phyloP scores from a whole-genome alignment of 2,113 vertebrate genomes.

The Donacobius atricapilla region DNA sequence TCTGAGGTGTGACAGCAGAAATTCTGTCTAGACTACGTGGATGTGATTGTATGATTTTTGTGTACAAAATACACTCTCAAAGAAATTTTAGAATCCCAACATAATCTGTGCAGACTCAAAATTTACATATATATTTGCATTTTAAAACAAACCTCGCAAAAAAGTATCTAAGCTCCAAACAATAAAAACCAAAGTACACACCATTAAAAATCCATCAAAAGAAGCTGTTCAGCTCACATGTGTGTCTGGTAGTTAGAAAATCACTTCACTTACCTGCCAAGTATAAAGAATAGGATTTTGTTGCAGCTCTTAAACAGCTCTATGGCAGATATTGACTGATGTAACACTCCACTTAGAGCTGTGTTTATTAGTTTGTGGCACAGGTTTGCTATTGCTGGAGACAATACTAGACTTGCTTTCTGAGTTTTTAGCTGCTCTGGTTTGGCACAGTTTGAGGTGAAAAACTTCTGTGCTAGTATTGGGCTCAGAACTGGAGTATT shows the following conservation, averaged over 20 bases:
- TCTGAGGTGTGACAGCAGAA: background rate
- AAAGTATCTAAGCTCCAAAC: conserved; percentile 65
- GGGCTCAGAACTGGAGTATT: background rate
- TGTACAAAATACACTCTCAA: background rate
- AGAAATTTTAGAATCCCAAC: conserved; percentile 23
- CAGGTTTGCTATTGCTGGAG: background rate
- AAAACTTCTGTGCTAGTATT: background rate
- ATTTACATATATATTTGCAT: conserved; percentile 69
- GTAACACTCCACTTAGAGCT: background rate
- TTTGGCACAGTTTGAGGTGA: background rate
- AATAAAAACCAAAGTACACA: conserved; percentile 61
- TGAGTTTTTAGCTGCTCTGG: background rate
- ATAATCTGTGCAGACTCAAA: conserved; percentile 37
- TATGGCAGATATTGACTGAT: background rate
- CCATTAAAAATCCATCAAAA: conserved; percentile 70
- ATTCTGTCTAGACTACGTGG: background rate
- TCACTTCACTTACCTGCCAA: conserved; percentile 53
- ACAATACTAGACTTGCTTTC: background rate
- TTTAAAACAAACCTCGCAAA: conserved; percentile 66
- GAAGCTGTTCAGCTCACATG: conserved; percentile 54
- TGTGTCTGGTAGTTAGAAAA: conserved; percentile 58
- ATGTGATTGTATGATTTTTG: conserved; percentile 6
- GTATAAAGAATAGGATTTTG: conserved; percentile 36
- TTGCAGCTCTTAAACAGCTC: background rate
- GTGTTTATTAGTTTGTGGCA: background rate